Evolutionary conservation across 1,140 invertebrate species (phyloP), one percentile per base, ranked within the genome.

Genomic region (Phthorimaea operculella): DNA sequence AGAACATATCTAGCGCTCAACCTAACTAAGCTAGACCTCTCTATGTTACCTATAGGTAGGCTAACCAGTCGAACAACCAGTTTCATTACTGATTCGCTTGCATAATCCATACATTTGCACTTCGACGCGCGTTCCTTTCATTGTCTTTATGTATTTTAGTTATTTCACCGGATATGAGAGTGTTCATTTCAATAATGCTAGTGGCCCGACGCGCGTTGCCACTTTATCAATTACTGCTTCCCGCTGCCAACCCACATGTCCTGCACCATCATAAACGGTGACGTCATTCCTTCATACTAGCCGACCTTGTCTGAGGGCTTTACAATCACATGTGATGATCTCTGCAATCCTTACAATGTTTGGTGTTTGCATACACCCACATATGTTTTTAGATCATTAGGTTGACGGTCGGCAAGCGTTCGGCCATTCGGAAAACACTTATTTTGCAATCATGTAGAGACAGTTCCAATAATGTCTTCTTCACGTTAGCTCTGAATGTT

Each of bases 251-350:
- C 36, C 36, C 72, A 69, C 62, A 77, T 79, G 70, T 74, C 74
- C 72, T 70, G 63, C 67, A 70, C 59, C 66, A 70, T 59, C 66
- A 70, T 70, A 70, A 68, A 72, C 58, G 55, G 70, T 83, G 73
- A 80, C 77, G 79, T 83, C 77, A 83, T 44, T 72, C 79, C 77
- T 77, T 83, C 77, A 83, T 44, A 10, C 36, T 39, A 33, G 55
- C 17, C 68, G 76, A 74, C 79, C 79, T 83, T 80, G 74, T 68
- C 60, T 50, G 57, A 76, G 75, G 79, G 68, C 59, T 69, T 34
- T 51, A 52, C n/a, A 62, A 33, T 58, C 57, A 63, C 56, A 60
- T 69, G 54, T 63, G 59, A 55, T 62, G 59, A 57, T 57, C 55
- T 59, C 58, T 61, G 6, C 21, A 14, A 42, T 42, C 39, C 14